A percentile compares a stretch with the other conserved stretches of the same genome.
Evolutionary conservation across 2,797 vertebrate genomes (phyloP).

Genomic region (Todus mexicanus): DNA sequence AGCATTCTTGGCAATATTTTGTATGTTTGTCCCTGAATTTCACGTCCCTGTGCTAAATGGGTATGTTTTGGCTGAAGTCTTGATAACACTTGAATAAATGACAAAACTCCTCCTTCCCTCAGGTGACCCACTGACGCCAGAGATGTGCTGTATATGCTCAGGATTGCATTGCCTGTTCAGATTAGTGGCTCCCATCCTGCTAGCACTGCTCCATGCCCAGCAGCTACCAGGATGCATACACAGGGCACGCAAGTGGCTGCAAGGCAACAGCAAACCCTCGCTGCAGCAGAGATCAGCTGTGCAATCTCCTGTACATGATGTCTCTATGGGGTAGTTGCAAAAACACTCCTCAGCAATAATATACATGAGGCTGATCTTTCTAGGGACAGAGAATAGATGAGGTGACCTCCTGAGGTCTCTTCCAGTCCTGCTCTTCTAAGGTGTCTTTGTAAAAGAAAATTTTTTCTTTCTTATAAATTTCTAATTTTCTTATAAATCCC

Average conservation of each 20-base stretch:
- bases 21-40: not conserved
- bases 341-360: not conserved
- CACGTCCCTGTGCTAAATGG: not conserved
- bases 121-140: not conserved
- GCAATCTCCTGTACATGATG: not conserved
- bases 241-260: not conserved
- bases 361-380: not conserved
- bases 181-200: not conserved
- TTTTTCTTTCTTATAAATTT: too few species aligned
- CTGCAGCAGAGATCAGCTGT: not conserved
- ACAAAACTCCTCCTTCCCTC: not conserved
- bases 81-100: accelerated
- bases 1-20: not conserved
- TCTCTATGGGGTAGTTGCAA: not conserved
- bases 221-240: not conserved
- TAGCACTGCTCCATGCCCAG: not conserved
- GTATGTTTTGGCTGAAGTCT: not conserved
- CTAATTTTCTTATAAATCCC: not conserved
- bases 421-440: not conserved
- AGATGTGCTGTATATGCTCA: too few species aligned
- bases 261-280: not conserved
- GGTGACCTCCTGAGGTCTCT: not conserved
- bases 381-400: not conserved
- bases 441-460: too few species aligned
- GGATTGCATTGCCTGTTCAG: not conserved